Evolutionary conservation across 2,797 vertebrate species (phyloP).

Genomic region (Sylvia borin): DNA sequence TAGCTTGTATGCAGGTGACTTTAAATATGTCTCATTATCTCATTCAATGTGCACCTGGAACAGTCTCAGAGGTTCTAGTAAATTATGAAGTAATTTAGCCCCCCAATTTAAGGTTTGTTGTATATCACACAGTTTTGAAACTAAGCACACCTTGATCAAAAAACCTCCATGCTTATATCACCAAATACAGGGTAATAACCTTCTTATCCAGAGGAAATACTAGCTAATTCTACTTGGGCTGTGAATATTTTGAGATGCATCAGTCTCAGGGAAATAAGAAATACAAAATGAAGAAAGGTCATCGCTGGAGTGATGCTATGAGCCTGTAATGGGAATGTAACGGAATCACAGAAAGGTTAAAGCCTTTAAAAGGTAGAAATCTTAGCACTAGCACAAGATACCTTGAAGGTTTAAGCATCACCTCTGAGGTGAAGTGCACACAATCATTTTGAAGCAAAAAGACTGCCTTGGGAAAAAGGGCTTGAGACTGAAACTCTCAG

Average conservation of each 20-base stretch:
- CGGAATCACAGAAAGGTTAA: background rate
- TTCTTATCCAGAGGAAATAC: background rate
- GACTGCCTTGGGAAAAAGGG: background rate
- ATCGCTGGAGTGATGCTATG: background rate
- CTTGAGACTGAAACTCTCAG: background rate
- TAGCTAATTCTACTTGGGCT: background rate
- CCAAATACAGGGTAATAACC: background rate
- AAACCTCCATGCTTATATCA: background rate
- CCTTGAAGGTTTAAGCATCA: background rate
- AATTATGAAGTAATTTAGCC: background rate
- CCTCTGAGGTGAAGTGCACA: background rate
- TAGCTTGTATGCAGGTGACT: background rate
- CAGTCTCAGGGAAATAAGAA: background rate
- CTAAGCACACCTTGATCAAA: background rate
- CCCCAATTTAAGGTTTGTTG: background rate
- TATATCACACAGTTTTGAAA: background rate
- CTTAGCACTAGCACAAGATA: background rate
- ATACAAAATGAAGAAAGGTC: background rate
- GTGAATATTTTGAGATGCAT: background rate
- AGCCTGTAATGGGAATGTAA: background rate
- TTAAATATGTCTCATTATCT: background rate
- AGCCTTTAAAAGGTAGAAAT: background rate
- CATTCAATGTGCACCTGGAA: background rate
- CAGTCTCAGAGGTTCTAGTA: background rate
- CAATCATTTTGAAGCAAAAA: background rate